A percentile compares a stretch with the other conserved stretches of the same genome.
These are phyloP conservation scores for Stegodyphus dumicola DNA, from an alignment of 1,140 invertebrate genomes.

Conservation along the genomic window DNA sequence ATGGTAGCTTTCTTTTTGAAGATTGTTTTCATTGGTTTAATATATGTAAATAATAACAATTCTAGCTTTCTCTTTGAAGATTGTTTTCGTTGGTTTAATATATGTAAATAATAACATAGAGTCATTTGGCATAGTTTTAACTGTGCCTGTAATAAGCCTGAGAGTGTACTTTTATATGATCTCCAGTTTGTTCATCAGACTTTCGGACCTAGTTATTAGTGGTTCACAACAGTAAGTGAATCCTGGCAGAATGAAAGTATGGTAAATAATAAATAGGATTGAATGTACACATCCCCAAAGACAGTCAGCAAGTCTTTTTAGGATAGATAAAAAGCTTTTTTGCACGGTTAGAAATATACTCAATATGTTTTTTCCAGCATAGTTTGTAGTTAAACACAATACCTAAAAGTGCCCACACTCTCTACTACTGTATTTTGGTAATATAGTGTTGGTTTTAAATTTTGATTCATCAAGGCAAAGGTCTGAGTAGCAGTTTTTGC, in stretches of 20 bases:
- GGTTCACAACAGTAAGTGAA: not conserved
- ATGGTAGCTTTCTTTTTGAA: not conserved
- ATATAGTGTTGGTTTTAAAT: conserved; percentile 1
- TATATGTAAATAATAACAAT: too few relatives aligned
- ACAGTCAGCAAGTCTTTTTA: conserved; percentile 11
- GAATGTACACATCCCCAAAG: not conserved
- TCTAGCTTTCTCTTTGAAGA: too few relatives aligned
- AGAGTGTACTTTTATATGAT: not conserved
- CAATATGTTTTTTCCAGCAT: not conserved
- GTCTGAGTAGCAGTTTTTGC: not conserved
- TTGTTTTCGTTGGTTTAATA: too few relatives aligned
- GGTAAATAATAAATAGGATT: conserved; percentile 1
- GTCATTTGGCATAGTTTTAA: not conserved
- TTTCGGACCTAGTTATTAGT: not conserved
- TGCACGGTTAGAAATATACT: not conserved
- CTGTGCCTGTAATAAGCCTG: not conserved
- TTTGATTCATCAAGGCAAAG: conserved; percentile 19
- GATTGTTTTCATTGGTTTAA: not conserved
- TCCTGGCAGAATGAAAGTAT: conserved; percentile 3
- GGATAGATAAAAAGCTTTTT: not conserved
- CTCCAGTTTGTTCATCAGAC: not conserved
- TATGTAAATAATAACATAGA: not conserved
- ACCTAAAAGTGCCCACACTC: conserved; percentile 5
- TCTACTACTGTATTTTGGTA: not conserved
- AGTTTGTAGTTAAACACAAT: not conserved